Conservation (phyloP, 2,888 invertebrate genomes). For the Andrena marginata region DNA sequence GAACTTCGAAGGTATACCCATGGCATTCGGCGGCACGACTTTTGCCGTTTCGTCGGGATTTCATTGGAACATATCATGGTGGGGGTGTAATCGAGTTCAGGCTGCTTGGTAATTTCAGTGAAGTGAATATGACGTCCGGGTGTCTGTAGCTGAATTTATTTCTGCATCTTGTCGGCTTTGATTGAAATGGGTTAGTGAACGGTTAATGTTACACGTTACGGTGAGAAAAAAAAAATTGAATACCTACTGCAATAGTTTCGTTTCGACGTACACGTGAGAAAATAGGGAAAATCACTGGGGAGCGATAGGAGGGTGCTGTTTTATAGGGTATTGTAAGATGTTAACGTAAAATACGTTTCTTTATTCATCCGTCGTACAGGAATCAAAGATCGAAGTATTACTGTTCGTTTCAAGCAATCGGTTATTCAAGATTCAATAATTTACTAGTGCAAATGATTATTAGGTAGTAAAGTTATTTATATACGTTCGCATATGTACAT, state of each 20-base stretch:
- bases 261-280: background rate
- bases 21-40: constrained; percentile 51
- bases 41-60: constrained; percentile 24
- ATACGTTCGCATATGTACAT: constrained; percentile 31
- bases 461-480: constrained; percentile 20
- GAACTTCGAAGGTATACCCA: constrained; percentile 53
- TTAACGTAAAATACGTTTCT: constrained; percentile 36
- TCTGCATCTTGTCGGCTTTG: constrained; percentile 28
- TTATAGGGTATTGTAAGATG: background rate
- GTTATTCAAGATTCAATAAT: constrained; percentile 47
- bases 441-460: constrained; percentile 42
- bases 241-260: background rate
- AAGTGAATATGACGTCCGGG: background rate
- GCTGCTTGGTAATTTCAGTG: background rate
- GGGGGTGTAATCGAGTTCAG: background rate
- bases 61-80: constrained; percentile 43
- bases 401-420: background rate
- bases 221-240: constrained; percentile 31
- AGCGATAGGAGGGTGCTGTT: background rate
- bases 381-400: constrained; percentile 4
- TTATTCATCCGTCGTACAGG: constrained; percentile 29
- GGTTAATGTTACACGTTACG: background rate
- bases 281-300: no score
- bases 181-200: background rate
- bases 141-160: background rate